phyloP scores from a whole-genome alignment of 2,113 vertebrate genomes.

The Hippolais icterina region DNA sequence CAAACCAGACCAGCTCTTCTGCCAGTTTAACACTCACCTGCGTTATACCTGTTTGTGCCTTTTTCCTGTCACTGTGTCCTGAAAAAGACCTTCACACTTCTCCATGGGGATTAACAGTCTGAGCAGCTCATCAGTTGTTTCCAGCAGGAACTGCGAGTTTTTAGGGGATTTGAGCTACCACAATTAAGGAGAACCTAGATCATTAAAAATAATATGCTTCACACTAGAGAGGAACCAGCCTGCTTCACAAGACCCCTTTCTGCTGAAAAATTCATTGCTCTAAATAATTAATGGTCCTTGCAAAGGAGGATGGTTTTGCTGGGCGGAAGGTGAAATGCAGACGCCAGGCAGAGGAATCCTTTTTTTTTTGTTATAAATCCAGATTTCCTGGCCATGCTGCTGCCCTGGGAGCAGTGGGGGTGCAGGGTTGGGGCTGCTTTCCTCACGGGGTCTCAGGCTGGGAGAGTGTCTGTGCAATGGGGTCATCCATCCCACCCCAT shows the following conservation, averaged over 20 bases:
- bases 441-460: accelerated
- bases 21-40: neutral
- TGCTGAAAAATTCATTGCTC: constrained; percentile 53
- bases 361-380: neutral
- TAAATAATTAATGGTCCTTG: constrained; percentile 40
- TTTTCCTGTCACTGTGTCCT: neutral
- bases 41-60: neutral
- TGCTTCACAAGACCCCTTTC: constrained; percentile 42
- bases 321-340: constrained; percentile 21
- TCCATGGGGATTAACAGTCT: neutral
- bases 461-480: neutral
- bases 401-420: neutral
- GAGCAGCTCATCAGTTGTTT: neutral
- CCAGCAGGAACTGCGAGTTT: neutral
- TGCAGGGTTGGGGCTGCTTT: neutral
- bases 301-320: neutral
- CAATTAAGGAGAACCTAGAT: constrained; percentile 26
- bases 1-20: neutral
- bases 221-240: neutral
- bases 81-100: neutral
- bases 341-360: neutral
- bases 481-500: neutral
- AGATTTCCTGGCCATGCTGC: neutral
- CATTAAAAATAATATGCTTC: constrained; percentile 52
- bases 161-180: neutral